phyloP scores from a whole-genome alignment of 2,888 invertebrate species.

The Tillus elongatus region DNA sequence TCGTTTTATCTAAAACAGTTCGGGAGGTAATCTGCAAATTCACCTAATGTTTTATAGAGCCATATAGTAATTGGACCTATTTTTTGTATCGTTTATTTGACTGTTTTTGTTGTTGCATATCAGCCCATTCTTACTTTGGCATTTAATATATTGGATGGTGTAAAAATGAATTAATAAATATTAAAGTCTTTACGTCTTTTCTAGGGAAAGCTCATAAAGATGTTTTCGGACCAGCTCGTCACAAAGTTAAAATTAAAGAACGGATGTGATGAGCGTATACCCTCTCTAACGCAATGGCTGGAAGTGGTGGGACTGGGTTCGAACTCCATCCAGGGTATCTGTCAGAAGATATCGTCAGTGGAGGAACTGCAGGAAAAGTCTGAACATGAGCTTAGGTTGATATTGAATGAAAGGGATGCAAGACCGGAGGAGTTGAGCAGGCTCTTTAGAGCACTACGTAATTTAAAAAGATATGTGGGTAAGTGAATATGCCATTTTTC shows the following conservation, averaged over 20 bases:
- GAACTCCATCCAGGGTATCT: slow-evolving; percentile 64
- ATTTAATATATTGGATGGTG: too few species aligned
- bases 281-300: slow-evolving; percentile 83
- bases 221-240: slow-evolving; percentile 84
- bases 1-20: too few species aligned
- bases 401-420: slow-evolving; percentile 58
- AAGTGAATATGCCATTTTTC: too few species aligned
- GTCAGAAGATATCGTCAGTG: slow-evolving; percentile 61
- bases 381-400: slow-evolving; percentile 68
- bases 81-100: too few species aligned
- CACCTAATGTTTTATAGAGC: too few species aligned
- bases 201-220: slow-evolving; percentile 86
- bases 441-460: slow-evolving; percentile 74
- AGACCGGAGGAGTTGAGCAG: slow-evolving; percentile 75
- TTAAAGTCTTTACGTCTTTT: too few species aligned
- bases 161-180: too few species aligned
- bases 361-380: slow-evolving; percentile 77
- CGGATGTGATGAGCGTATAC: slow-evolving; percentile 57
- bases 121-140: too few species aligned
- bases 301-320: slow-evolving; percentile 76
- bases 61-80: too few species aligned
- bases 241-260: slow-evolving; percentile 73
- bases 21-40: too few species aligned
- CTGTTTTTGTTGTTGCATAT: too few species aligned
- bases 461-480: slow-evolving; percentile 79